These are phyloP conservation scores for Strigamia transsilvanica DNA, from an alignment of 2,888 invertebrate genomes.

Conservation along the genomic window DNA sequence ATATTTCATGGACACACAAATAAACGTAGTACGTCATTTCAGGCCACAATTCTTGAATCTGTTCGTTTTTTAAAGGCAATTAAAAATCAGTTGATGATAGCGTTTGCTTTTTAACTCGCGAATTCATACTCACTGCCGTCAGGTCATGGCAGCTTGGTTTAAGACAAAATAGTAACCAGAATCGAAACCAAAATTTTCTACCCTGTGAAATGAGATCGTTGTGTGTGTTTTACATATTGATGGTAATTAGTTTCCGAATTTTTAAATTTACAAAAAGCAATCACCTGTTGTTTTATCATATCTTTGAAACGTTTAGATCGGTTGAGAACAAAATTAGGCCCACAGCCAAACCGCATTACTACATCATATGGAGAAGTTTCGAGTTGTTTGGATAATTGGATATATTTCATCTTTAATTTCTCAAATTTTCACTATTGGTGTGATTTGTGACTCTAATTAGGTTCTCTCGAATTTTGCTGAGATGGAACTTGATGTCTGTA, in stretches of 20 bases:
- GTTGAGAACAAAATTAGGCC: conserved; percentile 37
- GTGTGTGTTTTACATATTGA: background rate
- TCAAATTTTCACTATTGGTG: background rate
- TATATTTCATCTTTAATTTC: background rate
- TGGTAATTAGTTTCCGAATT: background rate
- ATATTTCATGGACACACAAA: background rate
- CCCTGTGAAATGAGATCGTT: background rate
- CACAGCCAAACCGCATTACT: background rate
- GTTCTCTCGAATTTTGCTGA: conserved; percentile 15
- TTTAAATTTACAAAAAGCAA: background rate
- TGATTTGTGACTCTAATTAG: background rate
- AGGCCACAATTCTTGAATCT: background rate
- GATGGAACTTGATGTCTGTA: background rate
- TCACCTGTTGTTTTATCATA: conserved; percentile 1
- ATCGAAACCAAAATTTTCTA: conserved; percentile 9
- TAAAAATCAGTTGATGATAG: background rate
- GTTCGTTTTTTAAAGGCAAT: background rate
- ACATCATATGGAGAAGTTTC: background rate
- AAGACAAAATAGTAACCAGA: conserved; percentile 27
- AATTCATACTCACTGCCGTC: background rate
- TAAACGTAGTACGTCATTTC: conserved; percentile 6
- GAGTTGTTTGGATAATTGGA: background rate
- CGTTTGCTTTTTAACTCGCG: background rate
- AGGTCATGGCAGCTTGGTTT: background rate
- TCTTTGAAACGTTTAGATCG: background rate